Percentiles rank a stretch among this genome's conserved stretches.
Conservation (phyloP, 2,888 invertebrate species). For the Melanchra persicariae region DNA sequence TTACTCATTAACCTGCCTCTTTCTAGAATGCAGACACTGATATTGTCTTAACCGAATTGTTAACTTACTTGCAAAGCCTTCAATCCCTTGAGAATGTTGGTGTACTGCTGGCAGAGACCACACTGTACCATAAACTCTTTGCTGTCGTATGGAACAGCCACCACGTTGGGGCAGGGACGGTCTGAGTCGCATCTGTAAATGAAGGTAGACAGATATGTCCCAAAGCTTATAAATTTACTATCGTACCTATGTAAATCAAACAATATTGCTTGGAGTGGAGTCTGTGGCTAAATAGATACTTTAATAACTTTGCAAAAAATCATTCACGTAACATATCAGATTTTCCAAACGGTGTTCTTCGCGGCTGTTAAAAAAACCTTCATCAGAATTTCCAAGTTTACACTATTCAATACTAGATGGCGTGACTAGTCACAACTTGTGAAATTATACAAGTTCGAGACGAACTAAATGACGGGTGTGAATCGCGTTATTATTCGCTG, state of each 20-base stretch:
- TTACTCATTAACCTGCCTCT: no score
- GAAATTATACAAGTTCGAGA: no score
- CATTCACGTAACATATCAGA: no score
- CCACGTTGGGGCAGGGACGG: slow-evolving; percentile 91
- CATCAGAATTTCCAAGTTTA: not conserved
- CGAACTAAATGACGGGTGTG: no score
- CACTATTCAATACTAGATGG: slow-evolving; percentile 35
- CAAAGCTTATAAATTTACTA: no score
- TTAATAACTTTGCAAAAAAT: no score
- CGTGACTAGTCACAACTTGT: slow-evolving; percentile 12
- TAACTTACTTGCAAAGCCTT: slow-evolving; percentile 92
- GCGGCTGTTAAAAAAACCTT: not conserved
- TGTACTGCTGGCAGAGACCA: slow-evolving; percentile 92
- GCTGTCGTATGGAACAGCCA: slow-evolving; percentile 92
- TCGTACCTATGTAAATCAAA: no score
- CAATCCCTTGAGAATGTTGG: slow-evolving; percentile 94
- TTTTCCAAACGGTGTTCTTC: no score
- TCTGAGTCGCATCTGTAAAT: slow-evolving; percentile 92
- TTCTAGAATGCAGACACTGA: not conserved
- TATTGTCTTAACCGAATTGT: not conserved
- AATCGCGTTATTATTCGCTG: no score
- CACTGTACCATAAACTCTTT: slow-evolving; percentile 93
- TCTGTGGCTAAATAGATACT: no score
- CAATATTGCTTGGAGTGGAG: no score
- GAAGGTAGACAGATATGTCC: not conserved